A percentile compares a stretch with the other conserved stretches of the same genome.
phyloP scores from a whole-genome alignment of 2,888 invertebrate species.

The Cyrtodaria siliqua region DNA sequence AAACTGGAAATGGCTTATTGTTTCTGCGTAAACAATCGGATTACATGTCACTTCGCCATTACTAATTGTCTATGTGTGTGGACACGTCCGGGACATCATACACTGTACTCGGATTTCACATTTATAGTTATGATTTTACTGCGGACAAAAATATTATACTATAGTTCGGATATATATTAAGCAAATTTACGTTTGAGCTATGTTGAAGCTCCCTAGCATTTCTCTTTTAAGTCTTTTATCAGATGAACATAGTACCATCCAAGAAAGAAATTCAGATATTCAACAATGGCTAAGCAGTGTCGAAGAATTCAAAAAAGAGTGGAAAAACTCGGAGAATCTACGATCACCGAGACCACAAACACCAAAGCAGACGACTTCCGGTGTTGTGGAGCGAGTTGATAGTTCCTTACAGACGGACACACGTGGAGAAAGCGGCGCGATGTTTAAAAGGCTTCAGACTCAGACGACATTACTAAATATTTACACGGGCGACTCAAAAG shows the following conservation, averaged over 20 bases:
- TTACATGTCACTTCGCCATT: not conserved
- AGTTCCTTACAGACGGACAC: not conserved
- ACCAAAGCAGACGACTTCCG: not conserved
- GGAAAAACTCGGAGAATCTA: not conserved
- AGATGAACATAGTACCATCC: not conserved
- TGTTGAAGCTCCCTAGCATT: no score
- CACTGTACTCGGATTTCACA: no score
- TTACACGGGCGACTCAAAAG: no score
- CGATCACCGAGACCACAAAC: not conserved
- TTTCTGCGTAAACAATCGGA: slow-evolving; percentile 5
- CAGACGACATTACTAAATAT: no score
- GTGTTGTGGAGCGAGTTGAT: not conserved
- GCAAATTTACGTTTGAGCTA: no score
- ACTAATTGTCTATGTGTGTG: no score
- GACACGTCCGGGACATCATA: no score
- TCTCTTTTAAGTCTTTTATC: slow-evolving; percentile 15
- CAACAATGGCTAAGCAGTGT: slow-evolving; percentile 11
- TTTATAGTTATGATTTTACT: no score
- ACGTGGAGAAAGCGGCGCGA: not conserved
- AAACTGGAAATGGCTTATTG: not conserved
- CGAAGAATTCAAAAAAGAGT: slow-evolving; percentile 11
- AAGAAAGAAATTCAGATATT: not conserved
- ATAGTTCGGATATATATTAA: no score
- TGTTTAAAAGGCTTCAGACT: no score
- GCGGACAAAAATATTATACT: no score